A percentile compares a stretch with the other conserved stretches of the same genome.
phyloP scores from a whole-genome alignment of 2,888 invertebrate genomes.

The Oxyscelio sp. region DNA sequence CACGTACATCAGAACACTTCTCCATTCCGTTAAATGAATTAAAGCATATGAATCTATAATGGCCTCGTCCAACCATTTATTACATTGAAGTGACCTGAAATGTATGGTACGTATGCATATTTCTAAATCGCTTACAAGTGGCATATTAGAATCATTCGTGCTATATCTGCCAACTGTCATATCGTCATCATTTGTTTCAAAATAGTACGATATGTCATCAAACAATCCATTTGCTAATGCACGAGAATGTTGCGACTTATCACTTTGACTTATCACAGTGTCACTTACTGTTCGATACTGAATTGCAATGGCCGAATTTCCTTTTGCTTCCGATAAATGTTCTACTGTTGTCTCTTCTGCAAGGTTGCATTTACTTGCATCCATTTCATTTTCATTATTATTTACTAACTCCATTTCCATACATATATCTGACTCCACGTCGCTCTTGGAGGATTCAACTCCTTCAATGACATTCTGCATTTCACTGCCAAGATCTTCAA shows the following conservation, averaged over 20 bases:
- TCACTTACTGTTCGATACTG: too few species aligned
- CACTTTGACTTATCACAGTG: too few species aligned
- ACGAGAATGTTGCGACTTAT: neutral
- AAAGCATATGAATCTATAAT: slow-evolving; percentile 24
- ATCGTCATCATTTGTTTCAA: neutral
- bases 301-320: too few species aligned
- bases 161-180: neutral
- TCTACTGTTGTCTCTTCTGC: too few species aligned
- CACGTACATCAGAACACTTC: slow-evolving; percentile 26
- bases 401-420: too few species aligned
- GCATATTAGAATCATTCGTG: neutral
- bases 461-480: too few species aligned
- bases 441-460: too few species aligned
- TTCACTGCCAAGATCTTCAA: too few species aligned
- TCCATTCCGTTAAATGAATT: neutral
- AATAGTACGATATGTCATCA: neutral
- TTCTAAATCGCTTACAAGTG: neutral
- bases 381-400: too few species aligned
- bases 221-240: slow-evolving; percentile 22
- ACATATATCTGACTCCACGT: too few species aligned
- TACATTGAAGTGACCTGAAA: neutral
- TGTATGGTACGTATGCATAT: neutral
- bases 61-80: neutral
- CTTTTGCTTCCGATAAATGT: too few species aligned
- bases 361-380: too few species aligned